Conservation (phyloP, 2,888 invertebrate species). For the Andrena chrysosceles region DNA sequence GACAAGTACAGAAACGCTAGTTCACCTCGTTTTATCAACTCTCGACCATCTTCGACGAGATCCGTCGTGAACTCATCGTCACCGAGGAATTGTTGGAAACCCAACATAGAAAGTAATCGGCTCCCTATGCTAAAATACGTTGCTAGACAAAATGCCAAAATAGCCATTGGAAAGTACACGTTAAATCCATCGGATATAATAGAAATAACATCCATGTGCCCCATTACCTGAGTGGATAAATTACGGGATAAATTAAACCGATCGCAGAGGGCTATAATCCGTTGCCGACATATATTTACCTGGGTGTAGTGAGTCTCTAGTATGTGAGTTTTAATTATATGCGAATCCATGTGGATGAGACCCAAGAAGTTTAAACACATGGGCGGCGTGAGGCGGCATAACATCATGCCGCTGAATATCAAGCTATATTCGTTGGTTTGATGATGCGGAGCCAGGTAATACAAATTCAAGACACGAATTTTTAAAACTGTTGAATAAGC, state of each 20-base stretch:
- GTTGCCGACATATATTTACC: conserved; percentile 86
- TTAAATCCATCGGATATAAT: conserved; percentile 99
- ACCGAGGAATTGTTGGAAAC: conserved; percentile 98
- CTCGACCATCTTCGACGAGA: conserved; percentile 96
- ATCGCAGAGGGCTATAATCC: not conserved
- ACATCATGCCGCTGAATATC: conserved; percentile 99
- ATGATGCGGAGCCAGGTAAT: conserved; percentile 98
- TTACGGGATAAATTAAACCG: not conserved
- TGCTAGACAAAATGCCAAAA: conserved; percentile 95
- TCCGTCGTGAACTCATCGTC: conserved; percentile 97
- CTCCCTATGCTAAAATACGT: conserved; percentile 98
- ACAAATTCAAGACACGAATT: conserved; percentile 97
- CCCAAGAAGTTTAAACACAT: conserved; percentile 99
- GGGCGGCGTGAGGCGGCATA: conserved; percentile 98
- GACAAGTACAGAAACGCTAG: conserved; percentile 4
- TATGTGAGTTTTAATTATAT: conserved; percentile 92
- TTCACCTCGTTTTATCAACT: conserved; percentile 94
- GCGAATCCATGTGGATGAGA: conserved; percentile 99
- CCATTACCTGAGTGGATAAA: conserved; percentile 92
- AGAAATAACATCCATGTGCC: conserved; percentile 99
- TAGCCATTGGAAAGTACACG: conserved; percentile 99
- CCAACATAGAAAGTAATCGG: conserved; percentile 94
- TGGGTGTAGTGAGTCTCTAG: conserved; percentile 98
- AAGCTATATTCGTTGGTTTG: conserved; percentile 99
- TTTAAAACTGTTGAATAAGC: conserved; percentile 99